Percentiles rank a stretch among this genome's conserved stretches.
phyloP scores from a whole-genome alignment of 2,113 vertebrate genomes.

The Pteruthius melanotis region DNA sequence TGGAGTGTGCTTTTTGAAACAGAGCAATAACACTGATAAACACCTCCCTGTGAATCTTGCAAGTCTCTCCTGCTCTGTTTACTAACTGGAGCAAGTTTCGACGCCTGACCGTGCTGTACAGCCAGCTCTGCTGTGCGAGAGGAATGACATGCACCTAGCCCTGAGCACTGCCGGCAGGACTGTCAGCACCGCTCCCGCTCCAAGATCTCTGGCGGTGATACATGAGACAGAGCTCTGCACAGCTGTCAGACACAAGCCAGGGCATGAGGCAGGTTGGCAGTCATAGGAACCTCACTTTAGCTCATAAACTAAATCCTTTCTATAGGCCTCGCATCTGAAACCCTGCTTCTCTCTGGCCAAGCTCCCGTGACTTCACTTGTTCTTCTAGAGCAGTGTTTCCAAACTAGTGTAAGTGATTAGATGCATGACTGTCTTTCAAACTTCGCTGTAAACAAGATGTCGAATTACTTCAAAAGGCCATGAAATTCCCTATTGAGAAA shows the following conservation, averaged over 20 bases:
- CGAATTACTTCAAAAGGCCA: not conserved
- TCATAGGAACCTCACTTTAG: constrained; percentile 29
- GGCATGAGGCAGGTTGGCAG: constrained; percentile 59
- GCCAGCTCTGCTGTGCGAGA: not conserved
- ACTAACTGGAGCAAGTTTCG: not conserved
- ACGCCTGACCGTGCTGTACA: not conserved
- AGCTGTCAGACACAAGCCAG: constrained; percentile 64
- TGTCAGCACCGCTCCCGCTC: not conserved
- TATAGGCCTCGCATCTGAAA: not conserved
- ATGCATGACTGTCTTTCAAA: not conserved
- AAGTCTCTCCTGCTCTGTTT: not conserved
- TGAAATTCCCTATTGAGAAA: not conserved
- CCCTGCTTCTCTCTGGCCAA: not conserved
- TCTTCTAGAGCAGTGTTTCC: not conserved
- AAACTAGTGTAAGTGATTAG: not conserved
- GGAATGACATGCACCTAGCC: not conserved
- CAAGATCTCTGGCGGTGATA: constrained; percentile 21
- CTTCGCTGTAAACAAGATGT: not conserved
- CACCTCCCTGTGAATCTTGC: not conserved
- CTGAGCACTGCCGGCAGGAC: not conserved
- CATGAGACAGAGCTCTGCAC: not conserved
- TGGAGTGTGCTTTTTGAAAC: constrained; percentile 4
- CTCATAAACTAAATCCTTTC: not conserved
- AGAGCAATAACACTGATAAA: not conserved
- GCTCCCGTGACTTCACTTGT: not conserved